Conservation (phyloP, 2,888 invertebrate genomes). For the Ceriagrion tenellum region DNA sequence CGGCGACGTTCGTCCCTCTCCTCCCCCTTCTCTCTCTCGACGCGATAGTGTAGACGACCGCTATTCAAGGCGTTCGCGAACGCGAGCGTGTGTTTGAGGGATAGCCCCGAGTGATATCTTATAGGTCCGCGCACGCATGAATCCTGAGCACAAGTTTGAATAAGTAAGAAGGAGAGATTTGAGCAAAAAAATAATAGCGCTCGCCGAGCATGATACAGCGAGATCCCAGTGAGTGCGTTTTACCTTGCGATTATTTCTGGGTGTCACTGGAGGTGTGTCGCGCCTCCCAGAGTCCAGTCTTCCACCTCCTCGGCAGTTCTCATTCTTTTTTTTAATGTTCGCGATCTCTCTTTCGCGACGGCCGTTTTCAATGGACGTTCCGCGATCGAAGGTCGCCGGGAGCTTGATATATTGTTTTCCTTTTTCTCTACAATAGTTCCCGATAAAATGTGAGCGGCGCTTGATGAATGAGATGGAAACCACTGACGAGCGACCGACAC, state of each 20-base stretch:
- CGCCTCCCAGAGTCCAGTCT: too few species aligned
- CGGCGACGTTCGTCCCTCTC: neutral
- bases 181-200: neutral
- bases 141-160: neutral
- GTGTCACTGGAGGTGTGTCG: neutral
- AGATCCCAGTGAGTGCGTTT: neutral
- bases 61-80: neutral
- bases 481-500: neutral
- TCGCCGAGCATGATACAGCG: neutral
- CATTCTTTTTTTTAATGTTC: neutral
- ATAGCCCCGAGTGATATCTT: neutral
- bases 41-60: neutral
- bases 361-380: neutral
- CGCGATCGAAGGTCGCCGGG: neutral
- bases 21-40: too few species aligned
- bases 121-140: too few species aligned
- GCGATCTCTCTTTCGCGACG: neutral
- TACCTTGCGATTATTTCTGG: constrained; percentile 26
- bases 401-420: neutral
- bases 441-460: neutral
- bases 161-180: neutral
- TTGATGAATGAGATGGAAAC: neutral
- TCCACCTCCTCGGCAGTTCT: too few species aligned
- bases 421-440: neutral
- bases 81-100: neutral